These are phyloP conservation scores for Fragum sueziense DNA, from an alignment of 2,888 invertebrate genomes.

Conservation along the genomic window DNA sequence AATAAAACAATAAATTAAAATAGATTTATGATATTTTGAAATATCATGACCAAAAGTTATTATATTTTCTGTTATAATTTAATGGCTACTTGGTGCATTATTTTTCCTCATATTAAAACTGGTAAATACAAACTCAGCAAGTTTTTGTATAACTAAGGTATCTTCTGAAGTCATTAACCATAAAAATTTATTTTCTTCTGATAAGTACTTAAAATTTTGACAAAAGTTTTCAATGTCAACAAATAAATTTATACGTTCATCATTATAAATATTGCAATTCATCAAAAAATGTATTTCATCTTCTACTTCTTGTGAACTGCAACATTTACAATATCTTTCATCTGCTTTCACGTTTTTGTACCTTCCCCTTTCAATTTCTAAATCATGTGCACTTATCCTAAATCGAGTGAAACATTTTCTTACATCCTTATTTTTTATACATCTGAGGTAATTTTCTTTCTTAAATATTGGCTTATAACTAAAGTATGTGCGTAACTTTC, in stretches of 20 bases:
- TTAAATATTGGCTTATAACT: neutral
- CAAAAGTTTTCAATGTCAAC: neutral
- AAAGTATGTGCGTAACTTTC: conserved; percentile 1
- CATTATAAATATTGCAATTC: neutral
- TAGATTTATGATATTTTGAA: too few relatives aligned
- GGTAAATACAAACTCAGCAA: neutral
- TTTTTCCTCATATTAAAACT: neutral
- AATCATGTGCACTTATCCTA: neutral
- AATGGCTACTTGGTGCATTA: neutral
- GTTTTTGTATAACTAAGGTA: neutral
- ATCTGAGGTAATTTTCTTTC: neutral
- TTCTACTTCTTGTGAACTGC: neutral
- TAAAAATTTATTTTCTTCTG: conserved; percentile 1
- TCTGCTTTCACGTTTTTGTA: neutral
- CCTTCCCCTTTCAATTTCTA: neutral
- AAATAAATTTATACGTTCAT: neutral
- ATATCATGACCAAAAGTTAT: too few relatives aligned
- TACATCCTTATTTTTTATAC: neutral
- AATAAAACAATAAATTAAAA: too few relatives aligned
- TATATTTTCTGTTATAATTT: too few relatives aligned
- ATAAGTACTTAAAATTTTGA: neutral
- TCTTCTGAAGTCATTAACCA: conserved; percentile 1
- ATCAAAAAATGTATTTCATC: neutral
- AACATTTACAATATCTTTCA: neutral
- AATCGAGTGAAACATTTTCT: neutral